Percentiles rank a stretch among this genome's conserved stretches.
Evolutionary conservation across 2,113 vertebrate species (phyloP).

Genomic region (Benitochromis conjunctus): DNA sequence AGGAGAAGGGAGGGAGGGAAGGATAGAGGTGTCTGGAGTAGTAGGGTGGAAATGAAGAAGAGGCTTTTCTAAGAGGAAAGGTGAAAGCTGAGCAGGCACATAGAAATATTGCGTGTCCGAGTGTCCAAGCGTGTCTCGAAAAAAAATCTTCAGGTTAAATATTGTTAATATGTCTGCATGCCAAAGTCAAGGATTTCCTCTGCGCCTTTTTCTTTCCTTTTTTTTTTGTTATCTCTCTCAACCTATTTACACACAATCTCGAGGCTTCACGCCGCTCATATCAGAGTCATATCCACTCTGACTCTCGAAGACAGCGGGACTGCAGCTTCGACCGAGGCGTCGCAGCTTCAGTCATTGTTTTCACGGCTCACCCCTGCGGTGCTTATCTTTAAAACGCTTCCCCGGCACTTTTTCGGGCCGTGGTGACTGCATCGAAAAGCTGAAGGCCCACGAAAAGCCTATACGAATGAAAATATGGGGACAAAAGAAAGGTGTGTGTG

Average conservation of each 20-base stretch:
- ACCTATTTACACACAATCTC: neutral
- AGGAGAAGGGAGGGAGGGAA: neutral
- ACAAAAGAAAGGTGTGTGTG: neutral
- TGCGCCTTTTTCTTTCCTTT: neutral
- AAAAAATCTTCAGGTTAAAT: neutral
- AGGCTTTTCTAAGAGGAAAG: neutral
- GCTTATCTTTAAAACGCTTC: constrained; percentile 36
- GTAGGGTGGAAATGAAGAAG: neutral
- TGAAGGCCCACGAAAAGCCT: constrained; percentile 28
- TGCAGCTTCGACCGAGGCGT: neutral
- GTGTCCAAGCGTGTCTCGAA: neutral
- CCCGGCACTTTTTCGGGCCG: neutral
- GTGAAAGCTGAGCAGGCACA: neutral
- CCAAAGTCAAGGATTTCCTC: constrained; percentile 17
- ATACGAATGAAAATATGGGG: neutral
- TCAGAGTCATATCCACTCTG: constrained; percentile 14
- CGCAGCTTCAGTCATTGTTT: constrained; percentile 13
- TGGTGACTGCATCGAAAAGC: neutral
- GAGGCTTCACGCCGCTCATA: neutral
- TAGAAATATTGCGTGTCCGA: neutral
- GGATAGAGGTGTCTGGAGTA: neutral
- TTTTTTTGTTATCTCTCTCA: neutral
- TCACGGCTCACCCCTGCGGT: neutral
- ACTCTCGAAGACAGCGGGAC: neutral
- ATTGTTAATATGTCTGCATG: constrained; percentile 9